Evolutionary conservation across 2,113 vertebrate genomes (phyloP), one percentile per base, ranked within the genome.

Genomic region (Junco hyemalis): DNA sequence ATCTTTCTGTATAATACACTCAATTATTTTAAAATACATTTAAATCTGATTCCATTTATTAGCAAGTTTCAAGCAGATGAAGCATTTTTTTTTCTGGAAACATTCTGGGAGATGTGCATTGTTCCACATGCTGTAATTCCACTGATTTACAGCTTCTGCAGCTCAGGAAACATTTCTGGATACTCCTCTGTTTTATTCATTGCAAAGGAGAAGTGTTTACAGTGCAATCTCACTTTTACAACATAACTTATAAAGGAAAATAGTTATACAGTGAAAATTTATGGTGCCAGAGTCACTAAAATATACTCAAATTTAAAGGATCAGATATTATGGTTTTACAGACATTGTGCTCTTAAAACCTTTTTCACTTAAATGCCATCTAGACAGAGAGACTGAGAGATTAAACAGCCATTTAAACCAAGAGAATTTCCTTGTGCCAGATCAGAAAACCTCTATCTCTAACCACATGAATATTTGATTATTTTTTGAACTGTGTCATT

Each of bases 1-100:
- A 78, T 85, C 45, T 90, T 92, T 73, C 51, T 81, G 47, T 94
- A 70, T 90, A 94, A 95, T 88, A 72, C 74, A 83, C 78, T 79
- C 45, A 77, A 89, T 95, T 95, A 88, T 92, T 97, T 96, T 81
- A 93, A 93, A 92, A 97, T 93, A 76, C 51, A 89, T 97, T 97
- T 97, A 94, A 93, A 90, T 94, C 74, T 92, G 93, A 91, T 97
- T 88, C 69, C 7, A 4, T 72, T 97, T 97, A 97, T 97, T 92
- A 93, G 79, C 38, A 68, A 92, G 50, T 74, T 88, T 87, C 66
- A 96, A 97, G 96, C 96, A 98, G 96, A 97, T 96, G 96, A 97
- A 96, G 66, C 83, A 45, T 65, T 74, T 71, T 98, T 98, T 98
- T 97, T 97, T 69, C 93, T 97, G 73, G 6, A 92, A 95, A 89